A percentile compares a stretch with the other conserved stretches of the same genome.
phyloP scores from a whole-genome alignment of 1,140 invertebrate species.

The Tetramorium alpestre region DNA sequence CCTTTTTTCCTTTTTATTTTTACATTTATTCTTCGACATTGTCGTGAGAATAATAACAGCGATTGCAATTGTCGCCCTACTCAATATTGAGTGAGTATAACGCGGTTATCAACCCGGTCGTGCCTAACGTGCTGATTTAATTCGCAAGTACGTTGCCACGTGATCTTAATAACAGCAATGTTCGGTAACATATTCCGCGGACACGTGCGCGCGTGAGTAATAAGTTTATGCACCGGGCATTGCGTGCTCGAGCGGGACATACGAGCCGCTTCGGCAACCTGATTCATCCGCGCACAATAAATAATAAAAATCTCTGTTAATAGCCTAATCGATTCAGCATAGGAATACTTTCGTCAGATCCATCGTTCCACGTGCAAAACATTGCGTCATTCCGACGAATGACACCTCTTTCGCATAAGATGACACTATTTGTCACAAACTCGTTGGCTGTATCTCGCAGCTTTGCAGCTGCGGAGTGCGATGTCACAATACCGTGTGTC shows the following conservation, averaged over 20 bases:
- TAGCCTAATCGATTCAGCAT: neutral
- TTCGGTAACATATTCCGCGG: constrained; percentile 48
- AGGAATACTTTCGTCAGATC: neutral
- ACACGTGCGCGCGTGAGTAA: constrained; percentile 34
- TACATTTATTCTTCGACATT: neutral
- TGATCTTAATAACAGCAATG: constrained; percentile 37
- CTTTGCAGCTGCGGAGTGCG: neutral
- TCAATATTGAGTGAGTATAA: constrained; percentile 24
- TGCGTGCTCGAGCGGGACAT: constrained; percentile 13
- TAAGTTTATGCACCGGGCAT: constrained; percentile 38
- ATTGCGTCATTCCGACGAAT: neutral
- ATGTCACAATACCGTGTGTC: constrained; percentile 1
- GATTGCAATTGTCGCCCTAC: neutral
- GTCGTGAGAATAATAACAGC: no score
- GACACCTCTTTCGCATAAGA: neutral
- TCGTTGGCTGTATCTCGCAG: neutral
- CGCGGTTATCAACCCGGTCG: neutral
- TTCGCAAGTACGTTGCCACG: constrained; percentile 32
- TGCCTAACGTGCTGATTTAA: constrained; percentile 25
- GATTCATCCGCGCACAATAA: constrained; percentile 17
- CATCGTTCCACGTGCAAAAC: neutral
- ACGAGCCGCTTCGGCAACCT: constrained; percentile 31
- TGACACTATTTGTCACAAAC: neutral
- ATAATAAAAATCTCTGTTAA: constrained; percentile 22
- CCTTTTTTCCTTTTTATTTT: neutral